A percentile compares a stretch with the other conserved stretches of the same genome.
Conservation (phyloP, 2,888 invertebrate genomes). For the Noctua pronuba region DNA sequence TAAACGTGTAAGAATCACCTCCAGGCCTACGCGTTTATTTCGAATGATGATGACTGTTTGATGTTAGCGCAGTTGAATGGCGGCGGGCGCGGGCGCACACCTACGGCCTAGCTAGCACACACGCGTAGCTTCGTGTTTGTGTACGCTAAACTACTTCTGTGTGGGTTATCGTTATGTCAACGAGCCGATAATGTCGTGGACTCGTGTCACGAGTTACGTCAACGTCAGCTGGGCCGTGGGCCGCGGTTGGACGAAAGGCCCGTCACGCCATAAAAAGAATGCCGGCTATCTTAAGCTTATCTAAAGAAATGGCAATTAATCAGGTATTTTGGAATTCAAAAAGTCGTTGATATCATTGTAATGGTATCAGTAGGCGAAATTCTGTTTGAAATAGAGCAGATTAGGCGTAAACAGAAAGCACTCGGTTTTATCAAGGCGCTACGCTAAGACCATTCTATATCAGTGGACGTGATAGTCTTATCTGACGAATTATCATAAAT, state of each 20-base stretch:
- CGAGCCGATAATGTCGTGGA: conserved; percentile 66
- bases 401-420: conserved; percentile 44
- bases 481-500: conserved; percentile 38
- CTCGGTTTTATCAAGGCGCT: conserved; percentile 38
- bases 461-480: conserved; percentile 38
- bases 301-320: conserved; percentile 45
- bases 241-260: conserved; percentile 35
- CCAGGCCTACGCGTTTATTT: conserved; percentile 63
- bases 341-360: conserved; percentile 26
- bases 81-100: conserved; percentile 61
- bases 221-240: conserved; percentile 71
- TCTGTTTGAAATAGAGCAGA: conserved; percentile 38
- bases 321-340: conserved; percentile 24
- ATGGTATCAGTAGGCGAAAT: conserved; percentile 39
- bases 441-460: conserved; percentile 31
- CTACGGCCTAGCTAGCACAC: conserved; percentile 56
- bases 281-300: conserved; percentile 31
- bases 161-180: conserved; percentile 69
- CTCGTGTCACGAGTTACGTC: conserved; percentile 72
- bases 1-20: conserved; percentile 55
- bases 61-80: conserved; percentile 65
- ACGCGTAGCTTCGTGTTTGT: conserved; percentile 30
- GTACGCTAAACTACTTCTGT: conserved; percentile 44
- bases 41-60: conserved; percentile 68
- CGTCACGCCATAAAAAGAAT: conserved; percentile 33